phyloP scores from a whole-genome alignment of 2,888 invertebrate species.

The Drosophila longiperda region DNA sequence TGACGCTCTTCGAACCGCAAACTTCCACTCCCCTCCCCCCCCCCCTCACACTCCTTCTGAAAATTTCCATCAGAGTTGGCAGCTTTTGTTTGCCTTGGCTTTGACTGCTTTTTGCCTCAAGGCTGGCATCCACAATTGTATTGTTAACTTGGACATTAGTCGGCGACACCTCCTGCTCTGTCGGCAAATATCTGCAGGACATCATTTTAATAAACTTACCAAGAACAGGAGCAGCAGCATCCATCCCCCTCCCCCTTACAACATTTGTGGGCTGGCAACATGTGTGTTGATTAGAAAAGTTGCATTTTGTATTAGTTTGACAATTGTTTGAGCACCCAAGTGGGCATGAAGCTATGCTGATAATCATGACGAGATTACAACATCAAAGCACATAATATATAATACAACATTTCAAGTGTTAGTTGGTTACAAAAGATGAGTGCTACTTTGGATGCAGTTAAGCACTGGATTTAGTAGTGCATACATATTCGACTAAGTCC shows the following conservation, averaged over 20 bases:
- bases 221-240: neutral
- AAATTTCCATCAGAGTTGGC: slow-evolving; percentile 59
- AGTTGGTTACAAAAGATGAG: neutral
- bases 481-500: too few relatives aligned
- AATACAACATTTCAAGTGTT: slow-evolving; percentile 14
- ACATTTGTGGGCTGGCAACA: neutral
- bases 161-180: slow-evolving; percentile 54
- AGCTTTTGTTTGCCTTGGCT: slow-evolving; percentile 49
- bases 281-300: slow-evolving; percentile 65
- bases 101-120: slow-evolving; percentile 9
- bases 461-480: neutral
- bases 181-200: slow-evolving; percentile 70
- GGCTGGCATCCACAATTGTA: slow-evolving; percentile 10
- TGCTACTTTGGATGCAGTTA: neutral
- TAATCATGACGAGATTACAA: slow-evolving; percentile 28
- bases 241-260: too few relatives aligned
- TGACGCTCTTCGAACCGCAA: slow-evolving; percentile 34
- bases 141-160: slow-evolving; percentile 69
- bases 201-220: slow-evolving; percentile 72
- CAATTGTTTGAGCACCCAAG: slow-evolving; percentile 46
- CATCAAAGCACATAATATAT: slow-evolving; percentile 1
- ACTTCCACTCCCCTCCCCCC: neutral
- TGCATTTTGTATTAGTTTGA: slow-evolving; percentile 60
- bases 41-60: too few relatives aligned
- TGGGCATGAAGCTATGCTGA: slow-evolving; percentile 20